Percentiles rank a stretch among this genome's conserved stretches.
These are phyloP conservation scores for Pristionchus japonicus DNA, from an alignment of 2,888 invertebrate genomes.

Conservation along the genomic window DNA sequence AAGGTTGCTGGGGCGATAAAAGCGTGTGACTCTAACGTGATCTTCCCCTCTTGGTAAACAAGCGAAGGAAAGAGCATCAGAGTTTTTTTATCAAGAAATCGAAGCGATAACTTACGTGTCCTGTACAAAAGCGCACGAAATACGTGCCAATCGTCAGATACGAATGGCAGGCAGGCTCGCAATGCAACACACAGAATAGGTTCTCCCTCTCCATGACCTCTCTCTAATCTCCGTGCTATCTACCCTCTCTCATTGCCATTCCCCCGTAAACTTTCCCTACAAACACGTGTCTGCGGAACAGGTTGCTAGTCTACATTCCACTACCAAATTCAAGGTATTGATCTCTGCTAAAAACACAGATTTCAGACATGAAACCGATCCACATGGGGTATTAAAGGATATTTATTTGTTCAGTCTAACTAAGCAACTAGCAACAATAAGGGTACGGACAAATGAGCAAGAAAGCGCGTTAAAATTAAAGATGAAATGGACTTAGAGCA, in stretches of 20 bases:
- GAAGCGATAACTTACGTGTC: background rate
- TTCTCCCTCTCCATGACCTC: background rate
- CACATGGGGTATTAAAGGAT: background rate
- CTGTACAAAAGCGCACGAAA: background rate
- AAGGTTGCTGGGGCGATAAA: background rate
- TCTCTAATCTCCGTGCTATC: constrained; percentile 8
- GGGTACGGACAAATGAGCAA: background rate
- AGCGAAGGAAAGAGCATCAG: background rate
- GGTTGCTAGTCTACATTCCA: background rate
- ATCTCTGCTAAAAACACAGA: background rate
- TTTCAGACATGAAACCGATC: background rate
- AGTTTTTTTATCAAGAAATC: background rate
- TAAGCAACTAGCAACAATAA: background rate
- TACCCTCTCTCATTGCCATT: background rate
- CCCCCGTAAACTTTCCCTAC: background rate
- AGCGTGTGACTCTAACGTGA: background rate
- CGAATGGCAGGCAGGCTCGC: background rate
- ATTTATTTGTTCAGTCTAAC: background rate
- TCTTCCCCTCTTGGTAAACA: background rate
- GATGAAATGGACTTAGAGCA: background rate
- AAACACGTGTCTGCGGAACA: constrained; percentile 12
- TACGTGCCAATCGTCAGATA: background rate
- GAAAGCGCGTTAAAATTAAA: background rate
- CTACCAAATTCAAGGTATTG: background rate
- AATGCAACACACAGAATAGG: background rate